These are phyloP conservation scores for Panagrolaimus sp. DNA, from an alignment of 1,140 invertebrate genomes.

Conservation along the genomic window DNA sequence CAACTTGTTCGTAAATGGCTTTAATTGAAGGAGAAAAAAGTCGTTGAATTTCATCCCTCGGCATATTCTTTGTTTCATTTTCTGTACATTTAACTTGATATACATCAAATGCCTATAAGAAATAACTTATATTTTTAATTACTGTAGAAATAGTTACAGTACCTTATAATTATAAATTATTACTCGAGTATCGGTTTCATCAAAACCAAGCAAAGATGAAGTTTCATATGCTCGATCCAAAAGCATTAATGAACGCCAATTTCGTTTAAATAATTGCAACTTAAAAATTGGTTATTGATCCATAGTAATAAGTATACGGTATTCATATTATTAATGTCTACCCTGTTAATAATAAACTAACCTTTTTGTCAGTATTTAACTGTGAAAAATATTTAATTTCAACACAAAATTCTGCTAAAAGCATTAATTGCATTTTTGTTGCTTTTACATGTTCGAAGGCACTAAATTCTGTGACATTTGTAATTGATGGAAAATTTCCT, in stretches of 20 bases:
- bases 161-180: conserved; percentile 13
- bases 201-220: background rate
- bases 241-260: conserved; percentile 4
- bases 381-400: background rate
- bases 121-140: background rate
- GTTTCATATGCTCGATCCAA: conserved; percentile 14
- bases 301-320: background rate
- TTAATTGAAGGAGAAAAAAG: background rate
- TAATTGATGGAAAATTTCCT: background rate
- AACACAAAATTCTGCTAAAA: background rate
- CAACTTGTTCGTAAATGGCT: background rate
- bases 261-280: background rate
- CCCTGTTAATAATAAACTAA: background rate
- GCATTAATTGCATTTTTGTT: conserved; percentile 1
- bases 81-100: conserved; percentile 8
- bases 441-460: background rate
- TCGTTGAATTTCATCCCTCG: background rate
- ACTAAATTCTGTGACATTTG: conserved; percentile 3
- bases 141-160: background rate
- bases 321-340: conserved; percentile 1
- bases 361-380: conserved; percentile 4
- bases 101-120: conserved; percentile 6
- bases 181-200: background rate
- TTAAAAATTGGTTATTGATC: background rate
- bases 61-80: background rate